Evolutionary conservation across 2,113 vertebrate genomes (phyloP).

Genomic region (Myrmecobius fasciatus): DNA sequence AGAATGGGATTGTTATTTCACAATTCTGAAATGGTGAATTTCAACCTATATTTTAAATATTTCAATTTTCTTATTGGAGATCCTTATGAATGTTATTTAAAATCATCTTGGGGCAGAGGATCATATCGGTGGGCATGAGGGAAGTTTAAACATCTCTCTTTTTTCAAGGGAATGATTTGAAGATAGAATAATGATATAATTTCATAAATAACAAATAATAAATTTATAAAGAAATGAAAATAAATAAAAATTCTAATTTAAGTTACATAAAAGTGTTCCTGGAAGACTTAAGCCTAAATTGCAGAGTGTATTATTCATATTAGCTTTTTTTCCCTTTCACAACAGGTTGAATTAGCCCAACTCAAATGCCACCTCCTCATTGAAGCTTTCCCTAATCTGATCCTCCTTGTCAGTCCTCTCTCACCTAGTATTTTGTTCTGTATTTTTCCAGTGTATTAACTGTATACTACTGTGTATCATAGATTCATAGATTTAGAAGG

Average conservation of each 20-base stretch:
- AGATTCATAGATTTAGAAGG: neutral
- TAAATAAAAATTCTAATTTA: neutral
- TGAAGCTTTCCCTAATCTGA: neutral
- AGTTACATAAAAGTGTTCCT: neutral
- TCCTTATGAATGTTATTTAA: neutral
- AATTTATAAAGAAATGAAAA: too few species aligned
- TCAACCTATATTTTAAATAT: neutral
- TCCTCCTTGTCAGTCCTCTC: neutral
- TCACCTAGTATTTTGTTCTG: neutral
- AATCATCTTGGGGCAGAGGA: neutral
- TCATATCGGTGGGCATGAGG: neutral
- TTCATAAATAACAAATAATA: too few species aligned
- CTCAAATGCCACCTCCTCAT: neutral
- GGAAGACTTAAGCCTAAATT: neutral
- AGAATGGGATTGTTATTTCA: neutral
- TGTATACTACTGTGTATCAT: neutral
- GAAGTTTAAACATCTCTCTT: neutral
- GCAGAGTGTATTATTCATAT: neutral
- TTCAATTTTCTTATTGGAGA: neutral
- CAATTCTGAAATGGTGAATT: neutral
- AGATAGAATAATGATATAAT: neutral
- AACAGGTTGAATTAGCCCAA: neutral
- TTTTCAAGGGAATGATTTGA: neutral
- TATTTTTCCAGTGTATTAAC: neutral
- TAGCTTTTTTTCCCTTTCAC: neutral